Evolutionary conservation across 2,888 invertebrate genomes (phyloP), one percentile per base, ranked within the genome.

Genomic region (Thelaira solivaga): DNA sequence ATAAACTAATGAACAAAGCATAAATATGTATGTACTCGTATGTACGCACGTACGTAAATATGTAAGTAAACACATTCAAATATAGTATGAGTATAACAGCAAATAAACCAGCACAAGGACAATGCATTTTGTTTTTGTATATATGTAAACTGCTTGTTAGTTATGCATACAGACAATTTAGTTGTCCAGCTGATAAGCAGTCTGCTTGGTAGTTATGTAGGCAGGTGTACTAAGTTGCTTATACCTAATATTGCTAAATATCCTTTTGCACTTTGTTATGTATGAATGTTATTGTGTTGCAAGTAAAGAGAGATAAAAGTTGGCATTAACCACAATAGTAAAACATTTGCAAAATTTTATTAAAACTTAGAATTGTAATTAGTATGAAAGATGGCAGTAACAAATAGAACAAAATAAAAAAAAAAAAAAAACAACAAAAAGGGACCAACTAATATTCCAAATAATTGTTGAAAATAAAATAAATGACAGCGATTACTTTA

Each of bases 341-440:
- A 77, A 73, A 78, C 68, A 73, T 78, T 78, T 73, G 68, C 64
- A 68, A 77, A 73, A 68, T 59, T 77, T 77, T 68, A 78, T 78
- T 78, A 78, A 73, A 69, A 64, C 62, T 45, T 36, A 41, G 62
- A 11, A 29, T 36, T 61, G 51, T 51, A 67, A 67, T 74, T 74
- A 67, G 67, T 59, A 51, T 49, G 39, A 57, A 59, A 69, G 49
- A 49, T 51, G 59, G 16, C 51, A 31, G 0, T 39, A 47, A 13
- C 20, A 24, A 45, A 26, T 26, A n/a, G 0, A 7, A 43, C 3
- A n/a, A 24, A 45, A 26, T 26, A n/a, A 1, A 7, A 43, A 7
- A n/a, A n/a, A n/a, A n/a, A n/a, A n/a, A n/a, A n/a, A n/a, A n/a
- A n/a, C n/a, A 3, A n/a, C 11, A 45, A 43, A 67, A 43, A 5